These are phyloP conservation scores for Micronycteris hirsuta DNA, from an alignment of 2,113 vertebrate genomes.

Conservation along the genomic window DNA sequence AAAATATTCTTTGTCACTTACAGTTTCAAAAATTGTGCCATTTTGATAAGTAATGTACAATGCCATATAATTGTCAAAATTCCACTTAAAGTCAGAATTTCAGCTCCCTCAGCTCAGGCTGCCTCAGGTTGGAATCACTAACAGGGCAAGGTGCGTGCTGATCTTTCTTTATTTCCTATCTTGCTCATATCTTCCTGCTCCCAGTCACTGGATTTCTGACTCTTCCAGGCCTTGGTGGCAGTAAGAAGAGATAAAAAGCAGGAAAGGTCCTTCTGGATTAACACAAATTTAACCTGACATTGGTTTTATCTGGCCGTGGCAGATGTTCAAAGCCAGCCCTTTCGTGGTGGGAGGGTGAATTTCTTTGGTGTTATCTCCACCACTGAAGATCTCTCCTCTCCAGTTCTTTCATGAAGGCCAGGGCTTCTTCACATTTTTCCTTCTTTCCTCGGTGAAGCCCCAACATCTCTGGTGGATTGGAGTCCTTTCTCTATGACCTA, in stretches of 20 bases:
- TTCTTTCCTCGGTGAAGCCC: background rate
- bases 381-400: background rate
- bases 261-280: background rate
- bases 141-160: fast-evolving
- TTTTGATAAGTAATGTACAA: background rate
- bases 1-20: background rate
- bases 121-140: too few species aligned
- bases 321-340: background rate
- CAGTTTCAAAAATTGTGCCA: background rate
- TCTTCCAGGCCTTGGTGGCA: background rate
- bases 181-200: background rate
- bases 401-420: background rate
- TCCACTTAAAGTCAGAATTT: background rate
- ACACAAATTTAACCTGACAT: background rate
- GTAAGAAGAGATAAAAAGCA: background rate
- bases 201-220: background rate
- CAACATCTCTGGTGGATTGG: too few species aligned
- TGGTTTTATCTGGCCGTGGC: background rate
- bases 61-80: background rate
- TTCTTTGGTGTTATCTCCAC: background rate
- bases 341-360: background rate
- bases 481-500: background rate
- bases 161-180: background rate
- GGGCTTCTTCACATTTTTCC: background rate
- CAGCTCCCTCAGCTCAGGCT: background rate